Evolutionary conservation across 1,140 invertebrate species (phyloP).

Genomic region (Tetranychus cinnabarinus): DNA sequence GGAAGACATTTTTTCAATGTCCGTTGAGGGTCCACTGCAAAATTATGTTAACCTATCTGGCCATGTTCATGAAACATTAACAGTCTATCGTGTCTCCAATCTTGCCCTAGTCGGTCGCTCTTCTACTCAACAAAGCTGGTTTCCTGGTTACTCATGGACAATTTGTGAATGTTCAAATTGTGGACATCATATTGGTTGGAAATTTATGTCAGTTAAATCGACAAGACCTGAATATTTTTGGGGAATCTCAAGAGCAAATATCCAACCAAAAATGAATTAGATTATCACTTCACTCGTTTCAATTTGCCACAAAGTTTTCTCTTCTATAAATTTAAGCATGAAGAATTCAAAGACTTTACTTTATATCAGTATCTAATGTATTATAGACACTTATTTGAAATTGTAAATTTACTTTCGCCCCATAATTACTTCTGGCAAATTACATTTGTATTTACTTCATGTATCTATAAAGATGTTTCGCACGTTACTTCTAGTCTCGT

Average conservation of each 20-base stretch:
- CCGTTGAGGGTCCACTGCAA: slow-evolving; percentile 46
- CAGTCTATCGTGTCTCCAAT: slow-evolving; percentile 31
- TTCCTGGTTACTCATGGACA: slow-evolving; percentile 64
- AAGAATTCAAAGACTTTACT: too few relatives aligned
- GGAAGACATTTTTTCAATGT: slow-evolving; percentile 52
- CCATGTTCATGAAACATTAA: slow-evolving; percentile 54
- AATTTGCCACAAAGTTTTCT: too few relatives aligned
- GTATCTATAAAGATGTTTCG: too few relatives aligned
- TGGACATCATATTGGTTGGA: slow-evolving; percentile 47
- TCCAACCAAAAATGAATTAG: neutral
- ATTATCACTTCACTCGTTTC: too few relatives aligned
- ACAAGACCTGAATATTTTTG: slow-evolving; percentile 42
- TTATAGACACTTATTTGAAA: too few relatives aligned
- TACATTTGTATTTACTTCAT: too few relatives aligned
- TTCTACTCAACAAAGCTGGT: slow-evolving; percentile 52
- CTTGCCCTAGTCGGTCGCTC: slow-evolving; percentile 30
- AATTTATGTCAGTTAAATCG: slow-evolving; percentile 36
- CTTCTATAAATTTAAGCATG: too few relatives aligned
- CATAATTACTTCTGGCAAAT: too few relatives aligned
- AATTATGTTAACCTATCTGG: slow-evolving; percentile 58
- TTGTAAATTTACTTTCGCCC: too few relatives aligned
- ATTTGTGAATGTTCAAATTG: slow-evolving; percentile 41
- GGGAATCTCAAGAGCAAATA: slow-evolving; percentile 21
- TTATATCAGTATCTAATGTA: too few relatives aligned
- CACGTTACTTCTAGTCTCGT: too few relatives aligned